phyloP scores from a whole-genome alignment of 2,797 vertebrate species.

The Molossus molossus region DNA sequence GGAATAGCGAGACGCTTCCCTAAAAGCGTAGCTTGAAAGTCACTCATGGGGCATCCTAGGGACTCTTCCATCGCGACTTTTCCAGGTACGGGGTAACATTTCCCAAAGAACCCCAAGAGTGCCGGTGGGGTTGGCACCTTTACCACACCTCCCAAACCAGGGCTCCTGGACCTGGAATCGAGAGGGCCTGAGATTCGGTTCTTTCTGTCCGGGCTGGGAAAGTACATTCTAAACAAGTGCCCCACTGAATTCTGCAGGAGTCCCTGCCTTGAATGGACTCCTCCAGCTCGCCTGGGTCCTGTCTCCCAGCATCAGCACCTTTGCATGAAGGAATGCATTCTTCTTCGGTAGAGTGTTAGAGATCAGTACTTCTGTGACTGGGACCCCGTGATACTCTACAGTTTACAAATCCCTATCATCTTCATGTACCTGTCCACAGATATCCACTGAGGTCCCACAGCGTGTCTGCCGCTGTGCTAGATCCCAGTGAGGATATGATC shows the following conservation, averaged over 20 bases:
- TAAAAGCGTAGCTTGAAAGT: background rate
- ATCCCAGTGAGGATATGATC: background rate
- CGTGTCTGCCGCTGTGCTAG: too few species aligned
- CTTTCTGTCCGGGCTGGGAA: background rate
- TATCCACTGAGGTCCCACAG: too few species aligned
- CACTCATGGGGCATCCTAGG: background rate
- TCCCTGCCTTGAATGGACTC: background rate
- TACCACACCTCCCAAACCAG: background rate
- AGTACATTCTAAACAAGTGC: background rate
- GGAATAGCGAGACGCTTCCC: background rate
- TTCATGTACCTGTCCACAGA: background rate
- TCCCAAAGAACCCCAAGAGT: background rate
- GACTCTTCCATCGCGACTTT: background rate
- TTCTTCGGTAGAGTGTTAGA: background rate
- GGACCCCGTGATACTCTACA: fast-evolving
- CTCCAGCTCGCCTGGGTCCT: background rate
- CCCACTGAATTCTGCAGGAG: background rate
- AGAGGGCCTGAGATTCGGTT: background rate
- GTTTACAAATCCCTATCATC: background rate
- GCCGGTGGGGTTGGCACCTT: too few species aligned
- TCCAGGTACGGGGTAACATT: background rate
- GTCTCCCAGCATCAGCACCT: background rate
- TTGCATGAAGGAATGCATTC: background rate
- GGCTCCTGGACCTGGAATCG: background rate
- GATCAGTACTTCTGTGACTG: background rate